Percentiles rank a stretch among this genome's conserved stretches.
These are phyloP conservation scores for Erythrocercus mccallii DNA, from an alignment of 2,113 vertebrate genomes.

Conservation along the genomic window DNA sequence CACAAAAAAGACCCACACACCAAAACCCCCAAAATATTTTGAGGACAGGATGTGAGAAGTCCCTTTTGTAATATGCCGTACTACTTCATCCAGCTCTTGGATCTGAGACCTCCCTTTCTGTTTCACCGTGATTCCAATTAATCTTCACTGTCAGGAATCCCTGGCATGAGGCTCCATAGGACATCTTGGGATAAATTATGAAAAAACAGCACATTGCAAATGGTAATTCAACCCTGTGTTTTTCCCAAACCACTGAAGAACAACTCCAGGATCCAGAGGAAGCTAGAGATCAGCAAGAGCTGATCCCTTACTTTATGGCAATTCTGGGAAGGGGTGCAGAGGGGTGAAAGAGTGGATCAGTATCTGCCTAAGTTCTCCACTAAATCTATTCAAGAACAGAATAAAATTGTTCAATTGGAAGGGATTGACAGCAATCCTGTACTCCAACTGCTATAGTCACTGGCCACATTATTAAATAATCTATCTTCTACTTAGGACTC, in stretches of 20 bases:
- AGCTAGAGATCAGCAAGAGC: background rate
- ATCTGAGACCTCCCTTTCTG: background rate
- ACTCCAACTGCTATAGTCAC: background rate
- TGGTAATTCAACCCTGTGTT: background rate
- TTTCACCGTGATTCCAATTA: background rate
- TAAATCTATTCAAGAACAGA: background rate
- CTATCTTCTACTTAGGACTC: background rate
- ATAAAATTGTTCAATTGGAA: background rate
- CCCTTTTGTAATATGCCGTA: background rate
- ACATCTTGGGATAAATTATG: background rate
- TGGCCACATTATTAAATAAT: background rate
- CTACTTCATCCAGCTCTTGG: background rate
- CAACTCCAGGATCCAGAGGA: background rate
- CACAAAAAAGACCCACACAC: background rate
- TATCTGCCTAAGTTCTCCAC: background rate
- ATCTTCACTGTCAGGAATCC: background rate
- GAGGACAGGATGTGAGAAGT: background rate
- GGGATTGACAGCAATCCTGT: background rate
- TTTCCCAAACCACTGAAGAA: background rate
- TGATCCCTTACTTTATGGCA: background rate
- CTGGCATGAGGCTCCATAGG: background rate
- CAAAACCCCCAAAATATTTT: background rate
- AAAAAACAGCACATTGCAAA: background rate
- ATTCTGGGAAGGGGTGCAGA: background rate
- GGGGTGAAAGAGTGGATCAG: background rate